Evolutionary conservation across 2,888 invertebrate species (phyloP).

Genomic region (Tupiocoris notatus): DNA sequence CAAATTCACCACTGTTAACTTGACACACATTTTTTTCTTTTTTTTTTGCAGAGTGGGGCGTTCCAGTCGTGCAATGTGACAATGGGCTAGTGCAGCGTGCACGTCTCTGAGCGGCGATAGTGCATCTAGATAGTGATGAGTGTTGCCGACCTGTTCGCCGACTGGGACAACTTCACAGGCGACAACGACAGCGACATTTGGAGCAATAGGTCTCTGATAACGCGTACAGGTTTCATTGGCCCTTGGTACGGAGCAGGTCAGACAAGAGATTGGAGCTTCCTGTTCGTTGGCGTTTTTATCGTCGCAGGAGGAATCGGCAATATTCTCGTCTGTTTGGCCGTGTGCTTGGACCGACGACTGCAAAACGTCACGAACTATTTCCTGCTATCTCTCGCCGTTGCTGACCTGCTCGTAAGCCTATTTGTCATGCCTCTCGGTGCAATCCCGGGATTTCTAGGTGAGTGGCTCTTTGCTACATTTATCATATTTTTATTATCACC

Average conservation of each 20-base stretch:
- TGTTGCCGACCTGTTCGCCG: background rate
- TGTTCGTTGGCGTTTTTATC: slow-evolving; percentile 81
- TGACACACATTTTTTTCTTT: too few relatives aligned
- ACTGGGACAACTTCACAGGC: slow-evolving; percentile 27
- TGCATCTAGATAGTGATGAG: slow-evolving; percentile 20
- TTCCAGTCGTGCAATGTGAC: background rate
- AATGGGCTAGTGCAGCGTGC: background rate
- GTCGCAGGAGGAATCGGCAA: slow-evolving; percentile 87
- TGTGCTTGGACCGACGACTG: slow-evolving; percentile 81
- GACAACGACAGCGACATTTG: slow-evolving; percentile 16
- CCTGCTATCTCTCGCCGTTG: slow-evolving; percentile 86
- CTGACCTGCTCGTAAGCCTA: slow-evolving; percentile 87
- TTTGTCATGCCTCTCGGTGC: slow-evolving; percentile 96
- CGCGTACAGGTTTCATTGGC: background rate
- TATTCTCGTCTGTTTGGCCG: slow-evolving; percentile 89
- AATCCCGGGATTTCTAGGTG: slow-evolving; percentile 88
- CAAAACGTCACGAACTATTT: slow-evolving; percentile 97
- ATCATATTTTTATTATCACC: background rate
- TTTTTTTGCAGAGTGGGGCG: background rate
- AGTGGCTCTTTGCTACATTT: slow-evolving; percentile 54
- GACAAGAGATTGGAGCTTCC: slow-evolving; percentile 74
- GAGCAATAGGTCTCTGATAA: background rate
- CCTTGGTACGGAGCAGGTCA: background rate
- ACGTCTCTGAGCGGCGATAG: background rate
- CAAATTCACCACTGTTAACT: too few relatives aligned